A percentile compares a stretch with the other conserved stretches of the same genome.
phyloP scores from a whole-genome alignment of 1,140 invertebrate genomes.

The Drosophila gunungcola region DNA sequence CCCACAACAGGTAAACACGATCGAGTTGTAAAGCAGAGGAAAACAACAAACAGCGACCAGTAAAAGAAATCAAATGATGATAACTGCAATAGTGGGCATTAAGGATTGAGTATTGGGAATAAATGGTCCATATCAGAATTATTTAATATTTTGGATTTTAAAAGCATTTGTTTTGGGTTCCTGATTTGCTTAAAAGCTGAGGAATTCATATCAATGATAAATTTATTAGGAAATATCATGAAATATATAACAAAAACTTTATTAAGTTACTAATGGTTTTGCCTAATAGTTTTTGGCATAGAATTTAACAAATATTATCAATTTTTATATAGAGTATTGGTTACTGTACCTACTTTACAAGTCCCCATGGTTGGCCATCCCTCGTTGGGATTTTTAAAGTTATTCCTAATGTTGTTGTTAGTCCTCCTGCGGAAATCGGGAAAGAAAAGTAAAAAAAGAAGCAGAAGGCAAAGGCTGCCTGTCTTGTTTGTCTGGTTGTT shows the following conservation, averaged over 20 bases:
- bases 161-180: too few relatives aligned
- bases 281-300: too few relatives aligned
- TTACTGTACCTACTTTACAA: not conserved
- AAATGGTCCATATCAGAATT: too few relatives aligned
- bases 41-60: conserved; percentile 27
- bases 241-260: too few relatives aligned
- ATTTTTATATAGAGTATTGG: too few relatives aligned
- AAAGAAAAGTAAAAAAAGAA: conserved; percentile 47
- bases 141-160: too few relatives aligned
- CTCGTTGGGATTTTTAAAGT: conserved; percentile 37
- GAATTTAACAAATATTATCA: too few relatives aligned
- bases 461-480: conserved; percentile 29
- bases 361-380: conserved; percentile 8
- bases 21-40: conserved; percentile 58
- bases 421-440: conserved; percentile 65
- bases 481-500: conserved; percentile 65
- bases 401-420: conserved; percentile 46
- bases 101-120: conserved; percentile 15
- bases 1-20: conserved; percentile 73
- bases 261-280: too few relatives aligned
- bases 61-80: conserved; percentile 72
- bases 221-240: too few relatives aligned
- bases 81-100: conserved; percentile 49
- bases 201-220: too few relatives aligned
- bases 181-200: too few relatives aligned